Percentiles rank a stretch among this genome's conserved stretches.
Evolutionary conservation across 2,888 invertebrate species (phyloP).

Genomic region (Drosophila pegasa): DNA sequence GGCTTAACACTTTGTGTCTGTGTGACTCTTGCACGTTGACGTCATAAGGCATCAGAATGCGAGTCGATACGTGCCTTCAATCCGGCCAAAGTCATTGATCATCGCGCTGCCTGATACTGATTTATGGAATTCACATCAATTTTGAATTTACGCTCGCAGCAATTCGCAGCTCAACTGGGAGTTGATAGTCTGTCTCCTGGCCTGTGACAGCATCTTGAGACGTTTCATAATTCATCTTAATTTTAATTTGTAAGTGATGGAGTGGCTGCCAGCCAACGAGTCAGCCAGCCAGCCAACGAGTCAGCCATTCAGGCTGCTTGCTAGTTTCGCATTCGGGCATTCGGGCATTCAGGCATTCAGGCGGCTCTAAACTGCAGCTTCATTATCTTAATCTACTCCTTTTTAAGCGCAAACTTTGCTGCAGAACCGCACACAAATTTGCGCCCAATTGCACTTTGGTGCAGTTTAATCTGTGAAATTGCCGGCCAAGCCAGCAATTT

Average conservation of each 20-base stretch:
- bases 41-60: slow-evolving; percentile 56
- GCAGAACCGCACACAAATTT: slow-evolving; percentile 67
- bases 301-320: slow-evolving; percentile 18
- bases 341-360: slow-evolving; percentile 43
- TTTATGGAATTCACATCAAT: slow-evolving; percentile 77
- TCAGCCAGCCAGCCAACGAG: slow-evolving; percentile 5
- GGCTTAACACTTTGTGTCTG: slow-evolving; percentile 59
- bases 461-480: slow-evolving; percentile 78
- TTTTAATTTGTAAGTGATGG: slow-evolving; percentile 79
- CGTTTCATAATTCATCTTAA: slow-evolving; percentile 78
- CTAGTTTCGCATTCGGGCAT: slow-evolving; percentile 40
- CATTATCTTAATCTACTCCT: slow-evolving; percentile 78
- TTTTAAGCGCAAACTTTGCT: slow-evolving; percentile 57
- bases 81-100: slow-evolving; percentile 72
- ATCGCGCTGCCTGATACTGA: slow-evolving; percentile 69
- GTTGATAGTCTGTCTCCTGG: slow-evolving; percentile 59
- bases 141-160: slow-evolving; percentile 64
- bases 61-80: slow-evolving; percentile 74
- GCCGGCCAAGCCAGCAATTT: slow-evolving; percentile 72
- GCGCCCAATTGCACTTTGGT: slow-evolving; percentile 78
- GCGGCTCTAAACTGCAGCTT: slow-evolving; percentile 71
- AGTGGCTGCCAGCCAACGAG: slow-evolving; percentile 63
- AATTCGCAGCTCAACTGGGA: slow-evolving; percentile 40
- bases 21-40: slow-evolving; percentile 60
- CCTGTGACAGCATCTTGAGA: slow-evolving; percentile 65